Evolutionary conservation across 2,797 vertebrate genomes (phyloP).

Genomic region (Sebastes kiyomatsui): DNA sequence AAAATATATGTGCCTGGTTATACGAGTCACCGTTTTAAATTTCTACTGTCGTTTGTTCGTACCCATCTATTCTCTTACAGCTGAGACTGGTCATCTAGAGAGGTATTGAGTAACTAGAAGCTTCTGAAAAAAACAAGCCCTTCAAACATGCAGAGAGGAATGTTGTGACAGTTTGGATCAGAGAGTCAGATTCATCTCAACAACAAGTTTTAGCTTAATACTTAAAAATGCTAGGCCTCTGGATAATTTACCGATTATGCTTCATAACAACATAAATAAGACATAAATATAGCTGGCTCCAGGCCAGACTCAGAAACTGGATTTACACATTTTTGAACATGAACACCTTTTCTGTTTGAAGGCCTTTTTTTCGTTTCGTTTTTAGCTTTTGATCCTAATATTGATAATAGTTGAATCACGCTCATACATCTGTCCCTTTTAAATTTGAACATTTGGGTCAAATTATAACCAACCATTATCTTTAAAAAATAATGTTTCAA

Average conservation of each 20-base stretch:
- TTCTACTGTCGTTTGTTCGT: constrained; percentile 26
- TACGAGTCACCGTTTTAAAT: neutral
- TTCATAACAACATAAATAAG: constrained; percentile 60
- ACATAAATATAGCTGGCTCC: constrained; percentile 69
- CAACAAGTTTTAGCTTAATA: constrained; percentile 20
- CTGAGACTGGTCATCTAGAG: constrained; percentile 43
- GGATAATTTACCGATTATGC: constrained; percentile 32
- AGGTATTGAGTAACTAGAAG: constrained; percentile 49
- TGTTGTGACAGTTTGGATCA: constrained; percentile 38
- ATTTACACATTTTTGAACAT: constrained; percentile 11
- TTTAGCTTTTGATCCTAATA: neutral
- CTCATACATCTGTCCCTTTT: constrained; percentile 15
- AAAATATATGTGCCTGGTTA: constrained; percentile 13
- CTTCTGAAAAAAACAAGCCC: constrained; percentile 59
- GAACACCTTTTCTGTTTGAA: neutral
- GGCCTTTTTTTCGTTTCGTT: neutral
- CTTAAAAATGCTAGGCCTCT: constrained; percentile 23
- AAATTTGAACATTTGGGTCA: constrained; percentile 24
- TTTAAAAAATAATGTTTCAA: constrained; percentile 3
- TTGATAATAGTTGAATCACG: neutral
- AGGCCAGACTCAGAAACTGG: constrained; percentile 55
- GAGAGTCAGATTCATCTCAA: constrained; percentile 19
- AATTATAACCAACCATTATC: neutral
- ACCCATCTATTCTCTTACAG: constrained; percentile 40
- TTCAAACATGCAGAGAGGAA: constrained; percentile 72